A percentile compares a stretch with the other conserved stretches of the same genome.
These are phyloP conservation scores for Hesperia comma DNA, from an alignment of 2,888 invertebrate species.

Conservation along the genomic window DNA sequence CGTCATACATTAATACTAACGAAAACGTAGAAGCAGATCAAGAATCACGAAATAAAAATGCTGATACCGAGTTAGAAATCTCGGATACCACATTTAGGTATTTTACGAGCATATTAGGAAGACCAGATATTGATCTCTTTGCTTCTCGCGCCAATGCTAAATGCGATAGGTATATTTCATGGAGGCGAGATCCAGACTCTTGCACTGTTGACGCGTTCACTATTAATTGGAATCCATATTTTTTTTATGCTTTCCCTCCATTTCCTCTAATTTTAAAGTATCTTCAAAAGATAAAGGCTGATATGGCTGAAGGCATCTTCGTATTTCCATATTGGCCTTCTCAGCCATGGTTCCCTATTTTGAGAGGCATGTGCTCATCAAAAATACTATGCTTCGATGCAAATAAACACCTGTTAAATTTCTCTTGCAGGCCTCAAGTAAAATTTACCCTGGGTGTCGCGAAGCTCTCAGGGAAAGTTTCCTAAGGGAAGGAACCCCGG, in stretches of 20 bases:
- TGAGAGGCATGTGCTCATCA: conserved; percentile 35
- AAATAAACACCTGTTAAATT: conserved; percentile 26
- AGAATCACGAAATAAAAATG: too few relatives aligned
- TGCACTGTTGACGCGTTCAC: conserved; percentile 37
- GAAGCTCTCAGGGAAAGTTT: conserved; percentile 37
- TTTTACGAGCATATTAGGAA: too few relatives aligned
- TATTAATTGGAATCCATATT: conserved; percentile 31
- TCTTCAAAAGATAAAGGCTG: conserved; percentile 41
- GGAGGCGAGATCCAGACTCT: conserved; percentile 43
- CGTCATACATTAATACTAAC: too few relatives aligned
- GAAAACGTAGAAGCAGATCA: too few relatives aligned
- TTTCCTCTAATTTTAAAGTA: conserved; percentile 31
- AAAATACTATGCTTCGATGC: conserved; percentile 40
- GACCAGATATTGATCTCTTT: too few relatives aligned
- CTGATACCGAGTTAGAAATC: too few relatives aligned
- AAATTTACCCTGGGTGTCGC: conserved; percentile 42
- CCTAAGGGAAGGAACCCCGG: conserved; percentile 10
- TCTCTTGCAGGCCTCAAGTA: conserved; percentile 20
- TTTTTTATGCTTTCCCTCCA: conserved; percentile 44
- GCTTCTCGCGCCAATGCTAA: too few relatives aligned
- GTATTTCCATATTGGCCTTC: conserved; percentile 46
- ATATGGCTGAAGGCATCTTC: conserved; percentile 44
- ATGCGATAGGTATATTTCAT: too few relatives aligned
- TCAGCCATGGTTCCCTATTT: too few relatives aligned
- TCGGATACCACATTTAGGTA: too few relatives aligned